A percentile compares a stretch with the other conserved stretches of the same genome.
These are phyloP conservation scores for Oostethus manadensis DNA, from an alignment of 2,113 vertebrate genomes.

Conservation along the genomic window DNA sequence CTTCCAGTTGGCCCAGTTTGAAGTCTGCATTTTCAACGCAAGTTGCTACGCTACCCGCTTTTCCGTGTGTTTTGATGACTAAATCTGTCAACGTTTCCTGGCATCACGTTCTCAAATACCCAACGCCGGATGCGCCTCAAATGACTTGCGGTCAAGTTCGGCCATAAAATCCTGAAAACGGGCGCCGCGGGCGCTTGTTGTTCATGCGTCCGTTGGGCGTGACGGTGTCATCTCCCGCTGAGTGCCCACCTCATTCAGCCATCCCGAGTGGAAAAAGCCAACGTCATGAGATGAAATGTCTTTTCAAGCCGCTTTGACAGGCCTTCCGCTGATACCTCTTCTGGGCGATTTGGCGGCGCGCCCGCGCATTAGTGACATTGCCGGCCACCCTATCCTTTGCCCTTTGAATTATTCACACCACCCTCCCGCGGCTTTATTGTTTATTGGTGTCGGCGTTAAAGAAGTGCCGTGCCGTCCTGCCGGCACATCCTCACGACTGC, in stretches of 20 bases:
- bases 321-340: slow-evolving; percentile 54
- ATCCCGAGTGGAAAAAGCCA: slow-evolving; percentile 32
- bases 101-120: slow-evolving; percentile 26
- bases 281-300: slow-evolving; percentile 57
- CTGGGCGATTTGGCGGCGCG: slow-evolving; percentile 50
- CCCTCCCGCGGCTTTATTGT: slow-evolving; percentile 71
- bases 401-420: slow-evolving; percentile 71
- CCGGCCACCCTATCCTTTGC: slow-evolving; percentile 67
- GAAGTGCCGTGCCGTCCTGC: slow-evolving; percentile 17
- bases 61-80: too few species aligned
- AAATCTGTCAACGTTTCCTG: slow-evolving; percentile 22
- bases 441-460: slow-evolving; percentile 54
- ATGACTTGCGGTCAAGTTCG: slow-evolving; percentile 40
- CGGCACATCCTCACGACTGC: slow-evolving; percentile 17
- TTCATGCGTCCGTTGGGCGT: too few species aligned
- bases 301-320: slow-evolving; percentile 22
- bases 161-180: background rate
- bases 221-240: slow-evolving; percentile 14
- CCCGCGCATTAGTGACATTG: slow-evolving; percentile 62
- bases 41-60: too few species aligned
- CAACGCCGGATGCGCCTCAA: slow-evolving; percentile 33
- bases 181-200: background rate
- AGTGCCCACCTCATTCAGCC: slow-evolving; percentile 13
- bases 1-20: too few species aligned
- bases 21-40: too few species aligned